These are phyloP conservation scores for Parauchenoglanis punctatus DNA, from an alignment of 2,797 vertebrate species.

Conservation along the genomic window DNA sequence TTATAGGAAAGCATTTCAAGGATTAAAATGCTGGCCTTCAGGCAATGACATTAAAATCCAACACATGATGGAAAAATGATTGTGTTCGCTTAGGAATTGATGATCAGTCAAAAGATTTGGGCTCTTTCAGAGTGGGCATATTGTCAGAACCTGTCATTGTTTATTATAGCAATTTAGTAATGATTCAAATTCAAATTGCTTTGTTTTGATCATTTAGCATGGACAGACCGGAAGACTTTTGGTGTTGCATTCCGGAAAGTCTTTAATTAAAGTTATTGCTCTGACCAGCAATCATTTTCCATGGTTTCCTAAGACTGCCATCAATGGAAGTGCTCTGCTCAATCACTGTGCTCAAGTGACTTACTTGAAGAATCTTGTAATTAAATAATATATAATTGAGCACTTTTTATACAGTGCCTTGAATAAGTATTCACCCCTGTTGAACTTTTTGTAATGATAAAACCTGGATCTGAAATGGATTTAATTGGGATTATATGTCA, in stretches of 20 bases:
- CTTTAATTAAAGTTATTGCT: slow-evolving; percentile 31
- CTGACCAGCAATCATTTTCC: slow-evolving; percentile 11
- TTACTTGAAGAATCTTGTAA: slow-evolving; percentile 30
- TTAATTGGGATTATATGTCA: neutral
- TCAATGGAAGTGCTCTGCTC: slow-evolving; percentile 18
- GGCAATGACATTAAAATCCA: slow-evolving; percentile 12
- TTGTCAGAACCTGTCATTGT: slow-evolving; percentile 35
- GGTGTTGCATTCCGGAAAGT: slow-evolving; percentile 16
- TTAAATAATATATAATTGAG: slow-evolving; percentile 28
- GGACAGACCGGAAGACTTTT: slow-evolving; percentile 17
- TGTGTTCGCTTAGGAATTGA: slow-evolving; percentile 28
- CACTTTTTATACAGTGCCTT: slow-evolving; percentile 17
- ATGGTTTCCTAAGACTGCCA: slow-evolving; percentile 19
- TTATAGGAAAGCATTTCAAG: slow-evolving; percentile 31
- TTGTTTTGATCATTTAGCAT: slow-evolving; percentile 6
- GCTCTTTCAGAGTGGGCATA: neutral
- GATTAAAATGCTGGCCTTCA: slow-evolving; percentile 26
- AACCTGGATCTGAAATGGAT: neutral
- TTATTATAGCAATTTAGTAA: slow-evolving; percentile 43
- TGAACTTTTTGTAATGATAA: neutral
- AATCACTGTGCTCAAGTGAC: slow-evolving; percentile 34
- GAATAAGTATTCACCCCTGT: neutral
- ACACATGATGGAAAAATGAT: slow-evolving; percentile 40
- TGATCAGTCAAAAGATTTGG: slow-evolving; percentile 11
- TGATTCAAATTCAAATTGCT: slow-evolving; percentile 25